Evolutionary conservation across 1,140 invertebrate species (phyloP).

Genomic region (Eubasilissa regina): DNA sequence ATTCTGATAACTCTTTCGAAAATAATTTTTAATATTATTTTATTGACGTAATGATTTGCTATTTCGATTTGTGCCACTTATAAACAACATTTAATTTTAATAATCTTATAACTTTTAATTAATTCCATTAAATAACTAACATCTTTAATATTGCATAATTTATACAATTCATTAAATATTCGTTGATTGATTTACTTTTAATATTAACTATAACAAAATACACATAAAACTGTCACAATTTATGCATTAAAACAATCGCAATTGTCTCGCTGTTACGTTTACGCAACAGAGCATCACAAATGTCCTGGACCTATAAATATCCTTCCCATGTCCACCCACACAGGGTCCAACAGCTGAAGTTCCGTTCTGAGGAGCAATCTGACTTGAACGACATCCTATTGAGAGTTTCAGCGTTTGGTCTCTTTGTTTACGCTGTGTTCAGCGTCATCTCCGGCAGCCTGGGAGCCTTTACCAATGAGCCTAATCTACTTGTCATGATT

Average conservation of each 20-base stretch:
- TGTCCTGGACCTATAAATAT: slow-evolving; percentile 71
- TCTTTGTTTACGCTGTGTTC: slow-evolving; percentile 94
- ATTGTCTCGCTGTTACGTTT: slow-evolving; percentile 1
- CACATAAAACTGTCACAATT: slow-evolving; percentile 9
- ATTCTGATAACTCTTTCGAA: background rate
- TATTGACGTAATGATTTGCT: too few relatives aligned
- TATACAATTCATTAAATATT: too few relatives aligned
- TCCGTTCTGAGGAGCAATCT: slow-evolving; percentile 90
- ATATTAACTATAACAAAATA: slow-evolving; percentile 12
- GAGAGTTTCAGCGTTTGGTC: slow-evolving; percentile 91
- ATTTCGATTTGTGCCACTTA: background rate
- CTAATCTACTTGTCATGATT: slow-evolving; percentile 91
- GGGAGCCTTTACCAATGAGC: slow-evolving; percentile 86
- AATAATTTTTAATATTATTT: too few relatives aligned
- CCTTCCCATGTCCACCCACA: slow-evolving; percentile 71
- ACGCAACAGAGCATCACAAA: slow-evolving; percentile 67
- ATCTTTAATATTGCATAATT: too few relatives aligned
- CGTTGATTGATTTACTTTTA: background rate
- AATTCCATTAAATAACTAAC: too few relatives aligned
- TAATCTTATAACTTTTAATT: background rate
- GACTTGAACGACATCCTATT: slow-evolving; percentile 92
- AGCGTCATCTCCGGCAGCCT: slow-evolving; percentile 92
- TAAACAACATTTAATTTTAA: background rate
- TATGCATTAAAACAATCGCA: background rate
- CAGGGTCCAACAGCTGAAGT: slow-evolving; percentile 90